Conservation (phyloP, 2,113 vertebrate species). For the Clinocottus analis region DNA sequence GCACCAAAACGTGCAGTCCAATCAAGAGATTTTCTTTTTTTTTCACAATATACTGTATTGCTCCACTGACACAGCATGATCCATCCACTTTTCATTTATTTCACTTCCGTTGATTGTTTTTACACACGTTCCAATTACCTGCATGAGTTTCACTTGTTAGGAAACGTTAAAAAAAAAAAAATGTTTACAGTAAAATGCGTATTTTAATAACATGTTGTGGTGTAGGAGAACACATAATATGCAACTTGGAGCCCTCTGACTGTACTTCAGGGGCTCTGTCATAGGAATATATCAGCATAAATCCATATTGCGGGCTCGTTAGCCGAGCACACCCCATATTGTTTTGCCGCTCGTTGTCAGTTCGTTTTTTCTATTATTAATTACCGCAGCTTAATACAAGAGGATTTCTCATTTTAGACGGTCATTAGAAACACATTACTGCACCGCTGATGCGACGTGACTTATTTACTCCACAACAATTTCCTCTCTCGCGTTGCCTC, state of each 20-base stretch:
- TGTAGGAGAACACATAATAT: constrained; percentile 30
- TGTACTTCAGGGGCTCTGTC: constrained; percentile 35
- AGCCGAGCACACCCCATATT: constrained; percentile 52
- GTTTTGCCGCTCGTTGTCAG: constrained; percentile 54
- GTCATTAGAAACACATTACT: constrained; percentile 81
- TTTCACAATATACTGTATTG: not conserved
- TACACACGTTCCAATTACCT: not conserved
- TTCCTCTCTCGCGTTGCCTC: constrained; percentile 56
- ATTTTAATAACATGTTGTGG: constrained; percentile 29
- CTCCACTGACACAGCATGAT: not conserved
- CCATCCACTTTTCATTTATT: not conserved
- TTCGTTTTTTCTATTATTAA: constrained; percentile 72
- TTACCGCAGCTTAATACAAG: constrained; percentile 69
- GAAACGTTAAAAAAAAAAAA: not conserved
- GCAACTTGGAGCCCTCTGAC: constrained; percentile 15
- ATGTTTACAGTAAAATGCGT: not conserved
- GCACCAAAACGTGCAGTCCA: not conserved
- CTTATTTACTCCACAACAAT: constrained; percentile 74
- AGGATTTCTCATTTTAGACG: constrained; percentile 74
- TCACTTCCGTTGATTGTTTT: not conserved
- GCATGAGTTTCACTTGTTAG: not conserved
- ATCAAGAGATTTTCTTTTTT: not conserved
- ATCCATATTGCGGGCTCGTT: constrained; percentile 65
- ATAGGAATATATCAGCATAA: constrained; percentile 65
- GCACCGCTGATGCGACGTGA: constrained; percentile 69